Evolutionary conservation across 2,797 vertebrate genomes (phyloP), one percentile per base, ranked within the genome.

Genomic region (Serranus cabrilla): DNA sequence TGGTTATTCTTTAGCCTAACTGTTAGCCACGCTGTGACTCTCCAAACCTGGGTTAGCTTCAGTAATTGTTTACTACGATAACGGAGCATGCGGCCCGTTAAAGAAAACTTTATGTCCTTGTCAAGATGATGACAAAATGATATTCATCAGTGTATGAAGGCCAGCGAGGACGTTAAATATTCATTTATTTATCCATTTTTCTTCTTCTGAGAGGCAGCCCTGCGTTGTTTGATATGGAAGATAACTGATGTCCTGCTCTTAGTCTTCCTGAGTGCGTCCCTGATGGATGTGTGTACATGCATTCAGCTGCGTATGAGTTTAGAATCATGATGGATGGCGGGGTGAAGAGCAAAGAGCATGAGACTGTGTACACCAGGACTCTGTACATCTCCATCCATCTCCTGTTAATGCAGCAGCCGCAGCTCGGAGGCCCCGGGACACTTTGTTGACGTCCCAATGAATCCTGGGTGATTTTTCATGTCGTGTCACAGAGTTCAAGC

Each of bases 401-500:
- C 75, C 85, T 34, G 81, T 51, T 89, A 89, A 85, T 82, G 78
- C 77, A 79, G 79, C 84, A 74, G 84, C 61, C 23, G 49, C 79
- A 42, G 78, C 83, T 3, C 84, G n/a, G 81, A 73, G 81, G 76
- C 87, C 82, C 69, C 55, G 85, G 87, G 87, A 89, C 78, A 52
- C 81, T 74, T 58, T 82, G 85, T 74, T 77, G 89, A 89, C 71
- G 68, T 85, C 83, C 83, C 88, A 62, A 71, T 83, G 87, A 85
- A 87, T 92, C 81, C 78, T 78, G 82, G 89, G 85, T 88, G 77
- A 91, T 90, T 86, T 47, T 85, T 93, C 87, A 88, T 71, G 75
- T 63, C n/a, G 45, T 61, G 71, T 23, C 76, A 11, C 57, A n/a
- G 51, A 74, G 78, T 73, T 86, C 75, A 72, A 65, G 75, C 45